Conservation (phyloP, 2,797 vertebrate genomes). For the Discoglossus pictus region DNA sequence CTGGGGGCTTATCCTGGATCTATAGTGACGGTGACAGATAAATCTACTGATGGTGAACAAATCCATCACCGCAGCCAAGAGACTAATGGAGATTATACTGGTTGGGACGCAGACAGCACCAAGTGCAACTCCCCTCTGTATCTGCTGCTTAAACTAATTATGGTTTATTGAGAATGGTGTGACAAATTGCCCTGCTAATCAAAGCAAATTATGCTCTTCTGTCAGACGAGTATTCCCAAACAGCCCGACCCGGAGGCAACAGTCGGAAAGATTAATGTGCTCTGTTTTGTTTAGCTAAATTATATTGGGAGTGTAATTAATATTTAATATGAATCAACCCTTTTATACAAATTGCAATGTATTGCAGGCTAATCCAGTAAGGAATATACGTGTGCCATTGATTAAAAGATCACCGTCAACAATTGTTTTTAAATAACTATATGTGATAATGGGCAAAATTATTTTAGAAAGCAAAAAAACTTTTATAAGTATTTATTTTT, state of each 20-base stretch:
- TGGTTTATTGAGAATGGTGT: conserved; percentile 20
- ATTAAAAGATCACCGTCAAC: too few species aligned
- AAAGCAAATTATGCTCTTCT: conserved; percentile 11
- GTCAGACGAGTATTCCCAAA: conserved; percentile 6
- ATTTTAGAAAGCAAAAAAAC: too few species aligned
- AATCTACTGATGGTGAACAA: too few species aligned
- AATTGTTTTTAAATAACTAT: too few species aligned
- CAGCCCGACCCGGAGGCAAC: not conserved
- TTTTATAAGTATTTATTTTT: too few species aligned
- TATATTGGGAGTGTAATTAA: not conserved
- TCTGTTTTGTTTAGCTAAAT: not conserved
- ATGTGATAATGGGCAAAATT: too few species aligned
- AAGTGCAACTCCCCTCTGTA: conserved; percentile 1
- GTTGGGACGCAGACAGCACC: conserved; percentile 1
- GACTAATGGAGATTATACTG: conserved; percentile 2
- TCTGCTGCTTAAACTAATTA: conserved; percentile 32
- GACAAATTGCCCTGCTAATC: conserved; percentile 24
- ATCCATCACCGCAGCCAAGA: not conserved
- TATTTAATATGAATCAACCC: too few species aligned
- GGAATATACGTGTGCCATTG: too few species aligned
- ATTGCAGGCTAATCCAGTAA: too few species aligned
- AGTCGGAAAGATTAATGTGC: not conserved
- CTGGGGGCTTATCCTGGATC: too few species aligned
- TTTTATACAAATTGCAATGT: too few species aligned
- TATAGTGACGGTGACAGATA: too few species aligned